Conservation (phyloP, 2,113 vertebrate species). For the Turnix velox region DNA sequence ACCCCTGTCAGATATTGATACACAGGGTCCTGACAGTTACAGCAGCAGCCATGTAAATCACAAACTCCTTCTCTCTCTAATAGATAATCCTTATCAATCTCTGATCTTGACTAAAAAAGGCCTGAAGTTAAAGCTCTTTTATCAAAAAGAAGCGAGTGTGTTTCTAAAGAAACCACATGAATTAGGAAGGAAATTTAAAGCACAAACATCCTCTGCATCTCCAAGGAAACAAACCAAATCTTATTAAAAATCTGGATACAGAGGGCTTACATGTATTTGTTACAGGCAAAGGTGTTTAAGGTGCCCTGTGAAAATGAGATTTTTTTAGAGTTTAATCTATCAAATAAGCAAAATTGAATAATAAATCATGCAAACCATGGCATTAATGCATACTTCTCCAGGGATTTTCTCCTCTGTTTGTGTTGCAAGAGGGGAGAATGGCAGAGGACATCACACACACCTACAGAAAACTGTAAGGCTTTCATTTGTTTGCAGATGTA, state of each 20-base stretch:
- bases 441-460: neutral
- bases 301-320: neutral
- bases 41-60: neutral
- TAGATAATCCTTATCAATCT: neutral
- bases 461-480: neutral
- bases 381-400: neutral
- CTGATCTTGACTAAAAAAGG: neutral
- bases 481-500: neutral
- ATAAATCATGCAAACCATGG: neutral
- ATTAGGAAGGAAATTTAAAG: conserved; percentile 15
- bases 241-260: neutral
- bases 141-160: neutral
- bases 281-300: neutral
- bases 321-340: neutral
- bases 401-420: neutral
- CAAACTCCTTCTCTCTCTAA: neutral
- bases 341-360: neutral
- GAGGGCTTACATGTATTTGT: neutral
- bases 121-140: neutral
- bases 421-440: neutral
- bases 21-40: neutral
- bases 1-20: neutral
- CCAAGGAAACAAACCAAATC: neutral
- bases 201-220: neutral
- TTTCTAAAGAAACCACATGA: neutral